Evolutionary conservation across 2,888 invertebrate species (phyloP).

Genomic region (Neoitamus cyanurus): DNA sequence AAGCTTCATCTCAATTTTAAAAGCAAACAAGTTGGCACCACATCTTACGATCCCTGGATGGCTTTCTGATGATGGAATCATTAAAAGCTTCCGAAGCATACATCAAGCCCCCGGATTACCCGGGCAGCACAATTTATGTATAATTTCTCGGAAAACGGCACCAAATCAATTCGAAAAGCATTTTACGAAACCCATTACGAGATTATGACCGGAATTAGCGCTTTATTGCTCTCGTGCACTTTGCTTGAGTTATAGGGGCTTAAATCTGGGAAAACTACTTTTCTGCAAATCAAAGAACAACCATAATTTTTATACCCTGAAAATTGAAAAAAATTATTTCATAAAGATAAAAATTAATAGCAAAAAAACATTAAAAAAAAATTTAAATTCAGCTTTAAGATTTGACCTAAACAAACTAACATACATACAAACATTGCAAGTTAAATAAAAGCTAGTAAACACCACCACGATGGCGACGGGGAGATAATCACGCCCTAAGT

Average conservation of each 20-base stretch:
- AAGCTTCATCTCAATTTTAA: not conserved
- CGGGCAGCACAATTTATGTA: not conserved
- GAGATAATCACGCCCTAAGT: not conserved
- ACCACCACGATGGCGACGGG: too few relatives aligned
- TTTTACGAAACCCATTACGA: not conserved
- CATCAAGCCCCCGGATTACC: not conserved
- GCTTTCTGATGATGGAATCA: not conserved
- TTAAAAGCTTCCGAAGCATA: not conserved
- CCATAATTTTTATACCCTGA: not conserved
- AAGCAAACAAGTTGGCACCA: not conserved
- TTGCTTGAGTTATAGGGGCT: not conserved
- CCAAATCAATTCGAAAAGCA: not conserved
- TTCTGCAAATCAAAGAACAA: not conserved
- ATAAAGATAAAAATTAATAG: not conserved
- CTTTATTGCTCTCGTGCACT: not conserved
- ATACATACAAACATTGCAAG: too few relatives aligned
- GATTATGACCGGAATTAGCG: not conserved
- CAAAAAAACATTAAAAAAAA: too few relatives aligned
- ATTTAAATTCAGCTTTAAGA: too few relatives aligned
- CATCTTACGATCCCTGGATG: not conserved
- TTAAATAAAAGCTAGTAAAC: too few relatives aligned
- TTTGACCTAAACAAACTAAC: too few relatives aligned
- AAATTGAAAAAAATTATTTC: not conserved
- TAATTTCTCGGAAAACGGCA: not conserved
- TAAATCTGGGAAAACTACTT: not conserved